Evolutionary conservation across 2,113 vertebrate genomes (phyloP).

Genomic region (Neogobius melanostomus): DNA sequence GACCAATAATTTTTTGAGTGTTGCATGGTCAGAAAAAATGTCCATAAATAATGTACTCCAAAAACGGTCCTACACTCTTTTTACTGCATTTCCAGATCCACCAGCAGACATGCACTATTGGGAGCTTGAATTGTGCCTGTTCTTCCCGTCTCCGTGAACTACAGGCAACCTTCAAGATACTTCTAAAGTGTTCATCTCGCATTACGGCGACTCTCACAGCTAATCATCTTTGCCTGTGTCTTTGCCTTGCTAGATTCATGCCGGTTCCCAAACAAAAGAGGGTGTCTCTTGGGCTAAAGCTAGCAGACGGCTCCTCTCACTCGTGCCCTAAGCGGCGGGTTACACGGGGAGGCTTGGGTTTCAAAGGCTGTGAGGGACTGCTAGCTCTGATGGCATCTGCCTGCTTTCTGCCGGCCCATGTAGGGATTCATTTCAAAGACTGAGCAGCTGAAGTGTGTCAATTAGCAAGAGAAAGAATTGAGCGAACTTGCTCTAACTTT

Average conservation of each 20-base stretch:
- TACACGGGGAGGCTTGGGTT: constrained; percentile 66
- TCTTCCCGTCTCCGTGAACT: constrained; percentile 10
- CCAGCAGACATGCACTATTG: background rate
- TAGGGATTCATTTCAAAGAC: constrained; percentile 75
- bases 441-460: constrained; percentile 74
- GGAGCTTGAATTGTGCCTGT: constrained; percentile 42
- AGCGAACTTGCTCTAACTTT: constrained; percentile 52
- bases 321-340: constrained; percentile 63
- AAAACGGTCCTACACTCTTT: background rate
- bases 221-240: constrained; percentile 52
- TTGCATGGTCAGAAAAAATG: background rate
- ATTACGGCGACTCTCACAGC: constrained; percentile 59
- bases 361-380: constrained; percentile 67
- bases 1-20: background rate
- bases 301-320: constrained; percentile 78
- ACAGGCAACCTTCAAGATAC: constrained; percentile 24
- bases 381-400: constrained; percentile 71
- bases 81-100: background rate
- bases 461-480: constrained; percentile 63
- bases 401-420: constrained; percentile 57
- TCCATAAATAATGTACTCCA: background rate
- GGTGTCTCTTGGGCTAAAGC: constrained; percentile 61
- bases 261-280: constrained; percentile 40
- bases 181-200: background rate
- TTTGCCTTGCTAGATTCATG: constrained; percentile 20